Conservation (phyloP, 2,797 vertebrate species). For the Platyrinchus mystaceus region DNA sequence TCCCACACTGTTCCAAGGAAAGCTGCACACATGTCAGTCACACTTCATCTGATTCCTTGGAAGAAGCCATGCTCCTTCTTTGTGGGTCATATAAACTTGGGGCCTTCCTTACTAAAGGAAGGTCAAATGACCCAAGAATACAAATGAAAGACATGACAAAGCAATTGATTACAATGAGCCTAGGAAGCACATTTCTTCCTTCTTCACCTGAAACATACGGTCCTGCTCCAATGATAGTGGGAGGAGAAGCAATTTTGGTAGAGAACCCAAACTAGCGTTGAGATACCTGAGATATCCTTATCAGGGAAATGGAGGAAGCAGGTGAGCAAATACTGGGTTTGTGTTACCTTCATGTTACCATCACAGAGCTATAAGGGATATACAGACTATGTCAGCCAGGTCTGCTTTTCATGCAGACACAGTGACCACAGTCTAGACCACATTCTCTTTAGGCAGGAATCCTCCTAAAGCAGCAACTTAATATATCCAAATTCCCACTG, state of each 20-base stretch:
- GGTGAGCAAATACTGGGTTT: neutral
- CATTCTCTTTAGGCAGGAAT: neutral
- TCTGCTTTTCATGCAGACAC: neutral
- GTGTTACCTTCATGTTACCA: neutral
- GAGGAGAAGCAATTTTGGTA: neutral
- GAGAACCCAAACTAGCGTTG: neutral
- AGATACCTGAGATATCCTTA: neutral
- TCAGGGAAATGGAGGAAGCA: neutral
- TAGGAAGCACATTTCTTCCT: neutral
- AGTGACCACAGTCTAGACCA: slow-evolving; percentile 13
- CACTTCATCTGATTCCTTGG: neutral
- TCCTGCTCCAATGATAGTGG: neutral
- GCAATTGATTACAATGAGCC: neutral
- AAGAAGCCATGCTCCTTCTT: neutral
- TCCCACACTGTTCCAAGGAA: neutral
- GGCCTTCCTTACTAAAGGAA: neutral
- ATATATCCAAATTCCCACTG: neutral
- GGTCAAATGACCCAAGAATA: neutral
- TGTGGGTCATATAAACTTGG: neutral
- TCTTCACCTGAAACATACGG: neutral
- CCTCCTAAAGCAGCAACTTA: neutral
- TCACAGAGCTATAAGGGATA: neutral
- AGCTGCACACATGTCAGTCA: neutral
- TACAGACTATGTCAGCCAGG: neutral
- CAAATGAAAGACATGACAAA: neutral